These are phyloP conservation scores for Gopherus evgoodei DNA, from an alignment of 2,113 vertebrate species.

Conservation along the genomic window DNA sequence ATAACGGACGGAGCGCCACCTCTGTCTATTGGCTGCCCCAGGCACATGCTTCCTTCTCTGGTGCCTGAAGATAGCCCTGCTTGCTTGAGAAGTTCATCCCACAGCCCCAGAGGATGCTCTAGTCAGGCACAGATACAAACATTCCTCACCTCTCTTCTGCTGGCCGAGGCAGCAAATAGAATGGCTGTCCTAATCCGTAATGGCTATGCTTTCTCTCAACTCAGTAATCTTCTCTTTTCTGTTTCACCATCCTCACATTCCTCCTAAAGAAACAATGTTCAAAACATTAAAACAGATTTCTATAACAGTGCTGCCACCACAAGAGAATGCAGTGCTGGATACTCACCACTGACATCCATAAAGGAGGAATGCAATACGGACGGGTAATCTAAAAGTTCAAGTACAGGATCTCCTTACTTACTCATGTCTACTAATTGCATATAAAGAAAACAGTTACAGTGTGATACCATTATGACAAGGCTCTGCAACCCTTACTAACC, in stretches of 20 bases:
- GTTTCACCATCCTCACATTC: not conserved
- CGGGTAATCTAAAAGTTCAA: not conserved
- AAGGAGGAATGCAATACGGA: not conserved
- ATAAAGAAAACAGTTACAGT: not conserved
- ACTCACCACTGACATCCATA: not conserved
- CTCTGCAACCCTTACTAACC: accelerated
- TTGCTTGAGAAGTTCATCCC: not conserved
- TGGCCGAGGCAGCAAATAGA: not conserved
- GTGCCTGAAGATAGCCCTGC: too few species aligned
- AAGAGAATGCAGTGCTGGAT: accelerated
- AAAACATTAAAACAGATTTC: not conserved
- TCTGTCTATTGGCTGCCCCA: too few species aligned
- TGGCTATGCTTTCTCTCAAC: not conserved
- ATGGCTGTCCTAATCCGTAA: not conserved
- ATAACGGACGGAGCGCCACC: too few species aligned
- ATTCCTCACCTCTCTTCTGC: not conserved
- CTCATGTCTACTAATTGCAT: not conserved
- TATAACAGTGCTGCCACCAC: not conserved
- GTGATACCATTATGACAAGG: accelerated
- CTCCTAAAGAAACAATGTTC: not conserved
- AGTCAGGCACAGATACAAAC: not conserved
- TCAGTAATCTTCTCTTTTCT: not conserved
- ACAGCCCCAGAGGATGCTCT: not conserved
- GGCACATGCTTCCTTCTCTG: too few species aligned
- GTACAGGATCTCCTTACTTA: not conserved